These are phyloP conservation scores for Cricetomys ansorgei DNA, from an alignment of 2,113 vertebrate genomes.

Conservation along the genomic window DNA sequence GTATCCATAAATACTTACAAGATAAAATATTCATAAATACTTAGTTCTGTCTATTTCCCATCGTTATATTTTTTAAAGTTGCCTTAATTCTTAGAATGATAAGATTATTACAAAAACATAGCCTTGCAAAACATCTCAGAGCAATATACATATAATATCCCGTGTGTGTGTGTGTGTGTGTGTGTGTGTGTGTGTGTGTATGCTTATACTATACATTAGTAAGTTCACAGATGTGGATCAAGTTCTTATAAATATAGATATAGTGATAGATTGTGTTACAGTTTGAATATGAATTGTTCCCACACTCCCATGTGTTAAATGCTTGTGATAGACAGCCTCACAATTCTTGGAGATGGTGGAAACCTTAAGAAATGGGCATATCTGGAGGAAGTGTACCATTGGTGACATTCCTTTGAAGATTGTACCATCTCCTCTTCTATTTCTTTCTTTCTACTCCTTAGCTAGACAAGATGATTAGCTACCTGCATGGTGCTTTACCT, in stretches of 20 bases:
- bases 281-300: neutral
- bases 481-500: neutral
- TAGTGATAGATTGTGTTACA: neutral
- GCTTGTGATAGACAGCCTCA: neutral
- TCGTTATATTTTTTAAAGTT: neutral
- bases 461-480: neutral
- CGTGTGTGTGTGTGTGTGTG: neutral
- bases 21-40: neutral
- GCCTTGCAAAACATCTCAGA: neutral
- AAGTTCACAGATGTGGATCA: neutral
- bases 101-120: neutral
- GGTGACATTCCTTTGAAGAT: neutral
- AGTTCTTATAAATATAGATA: neutral
- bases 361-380: neutral
- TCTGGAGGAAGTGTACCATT: neutral
- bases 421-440: neutral
- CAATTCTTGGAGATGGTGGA: neutral
- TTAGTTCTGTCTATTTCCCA: neutral
- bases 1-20: neutral
- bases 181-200: neutral
- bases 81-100: neutral
- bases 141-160: neutral
- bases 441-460: neutral
- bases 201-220: neutral
- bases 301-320: neutral